Conservation (phyloP, 1,140 invertebrate genomes). For the Euglossa dilemma region DNA sequence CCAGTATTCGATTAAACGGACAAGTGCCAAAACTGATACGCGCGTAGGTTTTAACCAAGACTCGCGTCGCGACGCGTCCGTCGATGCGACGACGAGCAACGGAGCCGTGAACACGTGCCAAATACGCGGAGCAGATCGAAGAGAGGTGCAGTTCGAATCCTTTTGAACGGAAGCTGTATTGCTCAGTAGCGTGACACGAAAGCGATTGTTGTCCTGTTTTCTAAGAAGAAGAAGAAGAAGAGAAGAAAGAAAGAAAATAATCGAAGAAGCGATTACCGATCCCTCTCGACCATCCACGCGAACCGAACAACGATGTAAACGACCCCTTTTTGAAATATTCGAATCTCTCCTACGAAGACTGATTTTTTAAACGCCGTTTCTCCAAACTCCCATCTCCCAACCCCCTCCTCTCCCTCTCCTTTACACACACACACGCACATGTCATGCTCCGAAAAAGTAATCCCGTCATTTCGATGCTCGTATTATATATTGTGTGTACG, state of each 20-base stretch:
- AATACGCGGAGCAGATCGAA: background rate
- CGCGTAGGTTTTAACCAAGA: background rate
- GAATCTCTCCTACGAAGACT: slow-evolving; percentile 76
- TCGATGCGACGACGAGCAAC: background rate
- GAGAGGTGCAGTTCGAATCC: background rate
- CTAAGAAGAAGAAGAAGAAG: background rate
- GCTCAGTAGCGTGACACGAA: background rate
- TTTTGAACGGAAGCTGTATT: background rate
- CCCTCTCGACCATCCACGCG: slow-evolving; percentile 24
- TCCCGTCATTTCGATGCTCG: slow-evolving; percentile 44
- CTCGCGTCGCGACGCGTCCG: background rate
- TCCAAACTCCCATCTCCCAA: slow-evolving; percentile 3
- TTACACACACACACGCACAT: background rate
- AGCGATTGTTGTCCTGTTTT: background rate
- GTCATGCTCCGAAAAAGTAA: background rate
- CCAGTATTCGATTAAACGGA: slow-evolving; percentile 8
- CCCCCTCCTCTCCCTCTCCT: background rate
- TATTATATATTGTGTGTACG: slow-evolving; percentile 47
- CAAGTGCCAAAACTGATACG: slow-evolving; percentile 62
- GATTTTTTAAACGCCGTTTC: slow-evolving; percentile 73
- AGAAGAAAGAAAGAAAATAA: background rate
- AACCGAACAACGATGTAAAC: slow-evolving; percentile 73
- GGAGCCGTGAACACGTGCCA: slow-evolving; percentile 7
- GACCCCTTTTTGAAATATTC: slow-evolving; percentile 63
- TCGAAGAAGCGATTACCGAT: background rate